A percentile compares a stretch with the other conserved stretches of the same genome.
These are phyloP conservation scores for Urocolius indicus DNA, from an alignment of 2,113 vertebrate genomes.

Conservation along the genomic window DNA sequence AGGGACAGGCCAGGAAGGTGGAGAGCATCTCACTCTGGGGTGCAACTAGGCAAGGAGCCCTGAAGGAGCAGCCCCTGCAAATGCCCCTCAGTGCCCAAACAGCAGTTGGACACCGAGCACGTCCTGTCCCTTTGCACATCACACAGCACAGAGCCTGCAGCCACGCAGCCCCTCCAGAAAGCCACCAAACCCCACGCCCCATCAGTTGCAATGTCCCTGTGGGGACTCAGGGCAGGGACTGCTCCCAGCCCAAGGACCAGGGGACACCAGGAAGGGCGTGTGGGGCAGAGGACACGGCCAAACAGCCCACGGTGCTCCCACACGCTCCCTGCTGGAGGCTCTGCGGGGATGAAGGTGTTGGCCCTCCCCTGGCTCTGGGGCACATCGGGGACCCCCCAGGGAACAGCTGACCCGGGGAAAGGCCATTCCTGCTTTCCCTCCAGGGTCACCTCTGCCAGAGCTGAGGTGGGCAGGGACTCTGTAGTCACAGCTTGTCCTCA, in stretches of 20 bases:
- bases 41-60: neutral
- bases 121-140: neutral
- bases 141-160: rapidly evolving
- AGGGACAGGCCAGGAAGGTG: neutral
- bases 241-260: neutral
- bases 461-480: rapidly evolving
- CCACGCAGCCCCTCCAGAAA: neutral
- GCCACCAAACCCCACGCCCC: neutral
- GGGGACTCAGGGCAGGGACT: neutral
- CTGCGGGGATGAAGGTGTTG: neutral
- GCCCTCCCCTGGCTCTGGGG: neutral
- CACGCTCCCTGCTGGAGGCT: neutral
- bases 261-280: neutral
- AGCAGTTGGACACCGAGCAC: neutral
- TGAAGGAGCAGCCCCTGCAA: rapidly evolving
- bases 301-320: neutral
- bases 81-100: neutral
- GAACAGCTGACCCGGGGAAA: neutral
- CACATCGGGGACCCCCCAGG: neutral
- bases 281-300: neutral
- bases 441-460: neutral
- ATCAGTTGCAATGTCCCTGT: too few species aligned
- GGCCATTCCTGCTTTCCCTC: neutral
- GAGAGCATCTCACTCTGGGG: neutral
- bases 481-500: neutral